phyloP scores from a whole-genome alignment of 2,797 vertebrate genomes.

The Eutrigla gurnardus region DNA sequence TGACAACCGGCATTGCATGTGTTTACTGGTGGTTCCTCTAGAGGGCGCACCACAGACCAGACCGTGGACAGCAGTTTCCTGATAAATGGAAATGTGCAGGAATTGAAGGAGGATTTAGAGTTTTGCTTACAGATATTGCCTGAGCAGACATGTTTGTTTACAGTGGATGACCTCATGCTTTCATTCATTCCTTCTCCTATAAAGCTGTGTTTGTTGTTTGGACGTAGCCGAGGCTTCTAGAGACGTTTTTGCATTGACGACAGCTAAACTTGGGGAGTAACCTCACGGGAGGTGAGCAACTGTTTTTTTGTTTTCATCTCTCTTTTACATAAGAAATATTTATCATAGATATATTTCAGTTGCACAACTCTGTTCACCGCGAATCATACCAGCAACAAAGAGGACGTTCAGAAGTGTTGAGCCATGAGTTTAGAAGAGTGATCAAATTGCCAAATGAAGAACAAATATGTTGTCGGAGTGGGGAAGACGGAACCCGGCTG shows the following conservation, averaged over 20 bases:
- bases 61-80: too few species aligned
- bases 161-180: slow-evolving; percentile 28
- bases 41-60: too few species aligned
- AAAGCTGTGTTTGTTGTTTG: slow-evolving; percentile 29
- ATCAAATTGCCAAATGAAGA: slow-evolving; percentile 83
- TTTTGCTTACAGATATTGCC: slow-evolving; percentile 16
- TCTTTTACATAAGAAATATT: slow-evolving; percentile 54
- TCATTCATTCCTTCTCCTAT: slow-evolving; percentile 44
- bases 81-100: too few species aligned
- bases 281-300: slow-evolving; percentile 74
- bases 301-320: slow-evolving; percentile 42
- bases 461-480: slow-evolving; percentile 68
- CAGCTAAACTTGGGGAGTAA: too few species aligned
- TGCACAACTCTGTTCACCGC: slow-evolving; percentile 45
- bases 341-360: slow-evolving; percentile 53
- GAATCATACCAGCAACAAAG: slow-evolving; percentile 78
- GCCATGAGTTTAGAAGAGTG: slow-evolving; percentile 62
- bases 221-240: slow-evolving; percentile 43
- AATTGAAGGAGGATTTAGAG: background rate
- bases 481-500: slow-evolving; percentile 55
- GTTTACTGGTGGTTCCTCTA: too few species aligned
- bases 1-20: too few species aligned
- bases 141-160: slow-evolving; percentile 23
- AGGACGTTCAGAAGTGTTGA: slow-evolving; percentile 66
- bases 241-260: slow-evolving; percentile 1